Evolutionary conservation across 1,140 invertebrate species (phyloP).

Genomic region (Sinella curviseta): DNA sequence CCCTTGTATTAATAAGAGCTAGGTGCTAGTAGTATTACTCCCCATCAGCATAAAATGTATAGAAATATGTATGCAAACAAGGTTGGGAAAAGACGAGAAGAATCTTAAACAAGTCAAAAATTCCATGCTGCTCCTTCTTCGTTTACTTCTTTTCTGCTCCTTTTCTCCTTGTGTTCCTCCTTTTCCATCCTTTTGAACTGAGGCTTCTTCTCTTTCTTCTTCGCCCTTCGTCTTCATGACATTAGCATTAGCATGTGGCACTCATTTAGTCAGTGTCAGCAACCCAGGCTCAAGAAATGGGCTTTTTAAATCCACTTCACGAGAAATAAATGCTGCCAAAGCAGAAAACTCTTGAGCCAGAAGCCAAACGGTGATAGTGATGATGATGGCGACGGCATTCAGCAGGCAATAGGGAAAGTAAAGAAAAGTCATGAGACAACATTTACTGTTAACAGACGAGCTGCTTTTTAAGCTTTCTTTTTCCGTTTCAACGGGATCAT

Average conservation of each 20-base stretch:
- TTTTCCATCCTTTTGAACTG: no score
- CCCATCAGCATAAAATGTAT: neutral
- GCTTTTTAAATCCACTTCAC: conserved; percentile 28
- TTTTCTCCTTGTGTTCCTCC: neutral
- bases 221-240: neutral
- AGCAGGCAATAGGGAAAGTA: no score
- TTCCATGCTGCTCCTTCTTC: conserved; percentile 26
- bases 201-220: no score
- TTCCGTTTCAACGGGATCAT: no score
- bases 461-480: no score
- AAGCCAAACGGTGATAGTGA: neutral
- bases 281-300: conserved; percentile 14
- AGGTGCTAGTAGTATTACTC: no score
- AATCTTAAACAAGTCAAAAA: neutral
- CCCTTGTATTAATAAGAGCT: no score
- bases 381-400: no score
- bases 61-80: neutral
- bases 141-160: conserved; percentile 16
- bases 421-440: no score
- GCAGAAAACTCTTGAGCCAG: neutral
- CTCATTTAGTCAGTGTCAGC: conserved; percentile 41
- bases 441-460: no score
- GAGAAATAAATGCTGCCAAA: neutral
- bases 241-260: conserved; percentile 33
- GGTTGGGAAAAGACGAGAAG: neutral